Conservation (phyloP, 2,888 invertebrate genomes). For the Mythimna ferrago region DNA sequence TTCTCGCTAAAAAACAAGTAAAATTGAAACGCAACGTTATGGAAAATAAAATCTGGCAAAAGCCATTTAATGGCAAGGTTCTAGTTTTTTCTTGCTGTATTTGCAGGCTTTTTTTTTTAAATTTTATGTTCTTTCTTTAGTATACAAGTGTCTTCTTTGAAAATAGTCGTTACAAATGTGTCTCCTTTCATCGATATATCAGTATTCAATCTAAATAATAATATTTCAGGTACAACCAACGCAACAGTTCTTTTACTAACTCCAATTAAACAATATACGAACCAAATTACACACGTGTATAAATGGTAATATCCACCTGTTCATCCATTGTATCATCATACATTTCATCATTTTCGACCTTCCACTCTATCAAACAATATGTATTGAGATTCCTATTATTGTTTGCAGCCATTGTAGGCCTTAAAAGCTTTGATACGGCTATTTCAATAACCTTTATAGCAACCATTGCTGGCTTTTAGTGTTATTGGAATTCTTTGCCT, state of each 20-base stretch:
- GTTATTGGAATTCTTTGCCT: slow-evolving; percentile 45
- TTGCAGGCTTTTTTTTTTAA: no score
- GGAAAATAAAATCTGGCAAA: no score
- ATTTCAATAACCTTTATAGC: slow-evolving; percentile 43
- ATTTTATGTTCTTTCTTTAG: no score
- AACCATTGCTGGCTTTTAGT: slow-evolving; percentile 12
- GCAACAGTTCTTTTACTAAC: slow-evolving; percentile 11
- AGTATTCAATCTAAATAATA: neutral
- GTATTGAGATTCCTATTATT: slow-evolving; percentile 48
- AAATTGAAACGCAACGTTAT: no score
- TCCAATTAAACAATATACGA: slow-evolving; percentile 4
- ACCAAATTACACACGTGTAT: slow-evolving; percentile 12
- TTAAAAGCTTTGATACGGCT: slow-evolving; percentile 36
- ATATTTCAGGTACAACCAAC: neutral
- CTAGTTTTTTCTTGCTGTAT: no score
- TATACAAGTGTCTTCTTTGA: no score
- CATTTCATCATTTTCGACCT: slow-evolving; percentile 62
- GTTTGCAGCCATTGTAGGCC: slow-evolving; percentile 38
- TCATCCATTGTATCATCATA: slow-evolving; percentile 55
- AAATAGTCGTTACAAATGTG: no score
- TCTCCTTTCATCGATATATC: no score
- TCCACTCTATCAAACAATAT: slow-evolving; percentile 59
- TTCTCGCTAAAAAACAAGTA: no score
- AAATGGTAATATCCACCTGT: slow-evolving; percentile 28
- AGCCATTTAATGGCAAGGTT: no score